Evolutionary conservation across 2,797 vertebrate species (phyloP), one percentile per base, ranked within the genome.

Genomic region (Pithecia hirsuta): DNA sequence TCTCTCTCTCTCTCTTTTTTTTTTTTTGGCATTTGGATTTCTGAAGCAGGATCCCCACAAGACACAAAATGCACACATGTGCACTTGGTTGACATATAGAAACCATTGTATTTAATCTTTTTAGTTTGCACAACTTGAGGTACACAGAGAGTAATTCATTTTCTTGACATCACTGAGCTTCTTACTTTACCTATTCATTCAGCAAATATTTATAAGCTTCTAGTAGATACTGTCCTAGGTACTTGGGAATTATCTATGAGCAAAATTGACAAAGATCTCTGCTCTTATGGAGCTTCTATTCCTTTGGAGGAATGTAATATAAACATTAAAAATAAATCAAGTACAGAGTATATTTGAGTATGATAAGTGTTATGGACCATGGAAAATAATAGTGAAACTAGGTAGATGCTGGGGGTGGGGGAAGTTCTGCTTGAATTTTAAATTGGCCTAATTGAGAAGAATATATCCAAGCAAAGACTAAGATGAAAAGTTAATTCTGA

Each of bases 231-330:
- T 67, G 6, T 93, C 74, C 7, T 80, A 94, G 14, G 46, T 33
- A 93, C 4, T 50, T 86, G 3, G 9, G 26, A 74, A 89, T 81
- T 86, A 82, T 39, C 33, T 93, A 61, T 30, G 44, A 80, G 39
- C 14, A 96, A 97, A 94, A 91, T 33, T 91, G 30, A 79, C 52
- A 95, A 94, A 75, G 6, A 81, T 26, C n/a, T 96, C 39, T 93
- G 30, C 10, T 4, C 72, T 90, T 81, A 87, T 44, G 12, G 59
- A 78, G 46, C 6, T 64, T 85, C 46, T 92, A 83, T 46, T 95
- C 33, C 15, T 67, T 93, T 52, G 2, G 28, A 91, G 24, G 30
- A 86, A 79, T 70, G 4, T 30, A 76, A 85, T 57, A 36, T 70
- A 93, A 95, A 83, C 19, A 85, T 22, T 55, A 50, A 83, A 88